Percentiles rank a stretch among this genome's conserved stretches.
These are phyloP conservation scores for Apoda limacodes DNA, from an alignment of 2,888 invertebrate species.

Conservation along the genomic window DNA sequence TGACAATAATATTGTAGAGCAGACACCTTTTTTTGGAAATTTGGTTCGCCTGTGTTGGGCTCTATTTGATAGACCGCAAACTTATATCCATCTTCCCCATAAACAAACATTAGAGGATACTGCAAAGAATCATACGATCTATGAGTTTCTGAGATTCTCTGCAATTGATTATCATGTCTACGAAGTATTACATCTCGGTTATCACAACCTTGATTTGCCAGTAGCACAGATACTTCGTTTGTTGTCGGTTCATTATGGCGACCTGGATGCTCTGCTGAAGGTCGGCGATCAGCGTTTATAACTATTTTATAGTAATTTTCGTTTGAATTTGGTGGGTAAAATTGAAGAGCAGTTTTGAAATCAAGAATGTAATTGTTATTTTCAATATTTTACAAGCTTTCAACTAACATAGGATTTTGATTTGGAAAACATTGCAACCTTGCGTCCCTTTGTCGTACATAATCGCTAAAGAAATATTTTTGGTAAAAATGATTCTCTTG, in stretches of 20 bases:
- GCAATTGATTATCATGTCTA: constrained; percentile 1
- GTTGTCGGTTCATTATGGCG: constrained; percentile 3
- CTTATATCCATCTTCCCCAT: constrained; percentile 2
- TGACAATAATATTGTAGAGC: constrained; percentile 6
- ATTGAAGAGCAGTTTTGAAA: too few relatives aligned
- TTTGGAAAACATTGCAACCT: too few relatives aligned
- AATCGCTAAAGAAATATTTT: too few relatives aligned
- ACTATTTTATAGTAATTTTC: too few relatives aligned
- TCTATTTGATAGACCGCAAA: constrained; percentile 4
- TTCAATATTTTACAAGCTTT: too few relatives aligned
- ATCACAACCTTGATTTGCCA: too few relatives aligned
- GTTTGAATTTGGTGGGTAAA: too few relatives aligned
- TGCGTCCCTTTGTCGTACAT: too few relatives aligned
- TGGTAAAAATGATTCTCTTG: too few relatives aligned
- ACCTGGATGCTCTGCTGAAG: constrained; percentile 2
- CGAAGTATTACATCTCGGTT: too few relatives aligned
- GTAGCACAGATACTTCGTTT: constrained; percentile 8
- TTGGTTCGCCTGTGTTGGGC: constrained; percentile 3
- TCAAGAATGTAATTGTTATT: too few relatives aligned
- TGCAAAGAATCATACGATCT: constrained; percentile 7
- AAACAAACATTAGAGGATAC: constrained; percentile 5
- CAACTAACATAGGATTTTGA: too few relatives aligned
- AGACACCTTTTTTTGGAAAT: constrained; percentile 5
- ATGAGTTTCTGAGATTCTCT: constrained; percentile 3
- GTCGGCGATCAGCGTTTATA: constrained; percentile 2